phyloP scores from a whole-genome alignment of 2,888 invertebrate genomes.

The Rhingia campestris region DNA sequence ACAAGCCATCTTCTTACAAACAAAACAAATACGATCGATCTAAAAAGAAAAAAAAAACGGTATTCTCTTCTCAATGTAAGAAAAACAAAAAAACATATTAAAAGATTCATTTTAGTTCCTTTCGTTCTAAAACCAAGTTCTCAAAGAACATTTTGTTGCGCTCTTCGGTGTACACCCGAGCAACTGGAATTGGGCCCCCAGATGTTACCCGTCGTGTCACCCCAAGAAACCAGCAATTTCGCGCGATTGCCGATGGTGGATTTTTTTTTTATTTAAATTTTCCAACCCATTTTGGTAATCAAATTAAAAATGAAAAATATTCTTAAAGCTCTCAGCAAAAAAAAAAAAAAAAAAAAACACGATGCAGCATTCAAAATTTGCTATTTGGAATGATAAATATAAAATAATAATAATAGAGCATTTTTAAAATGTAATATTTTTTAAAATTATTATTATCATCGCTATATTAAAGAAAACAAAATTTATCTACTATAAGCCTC shows the following conservation, averaged over 20 bases:
- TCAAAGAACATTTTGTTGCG: constrained; percentile 10
- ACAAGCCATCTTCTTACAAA: constrained; percentile 19
- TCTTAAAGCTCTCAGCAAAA: constrained; percentile 32
- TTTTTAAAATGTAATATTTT: constrained; percentile 68
- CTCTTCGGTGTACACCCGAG: neutral
- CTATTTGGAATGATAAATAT: constrained; percentile 60
- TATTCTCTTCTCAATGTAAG: constrained; percentile 50
- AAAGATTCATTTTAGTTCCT: constrained; percentile 5
- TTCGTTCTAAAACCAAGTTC: neutral
- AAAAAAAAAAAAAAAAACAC: constrained; percentile 30
- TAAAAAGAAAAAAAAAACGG: constrained; percentile 17
- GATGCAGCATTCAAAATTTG: constrained; percentile 35
- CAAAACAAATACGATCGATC: constrained; percentile 23
- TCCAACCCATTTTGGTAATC: constrained; percentile 32
- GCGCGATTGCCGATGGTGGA: constrained; percentile 3
- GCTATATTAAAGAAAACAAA: constrained; percentile 57
- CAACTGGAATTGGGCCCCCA: constrained; percentile 43
- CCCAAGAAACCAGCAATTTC: constrained; percentile 11
- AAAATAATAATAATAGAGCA: constrained; percentile 66
- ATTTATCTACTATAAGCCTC: constrained; percentile 59
- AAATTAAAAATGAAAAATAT: constrained; percentile 24
- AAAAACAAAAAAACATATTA: neutral
- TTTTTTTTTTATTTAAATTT: constrained; percentile 37
- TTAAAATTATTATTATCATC: constrained; percentile 69
- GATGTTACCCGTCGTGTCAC: constrained; percentile 12